A percentile compares a stretch with the other conserved stretches of the same genome.
phyloP scores from a whole-genome alignment of 2,888 invertebrate species.

The Meta bourneti region DNA sequence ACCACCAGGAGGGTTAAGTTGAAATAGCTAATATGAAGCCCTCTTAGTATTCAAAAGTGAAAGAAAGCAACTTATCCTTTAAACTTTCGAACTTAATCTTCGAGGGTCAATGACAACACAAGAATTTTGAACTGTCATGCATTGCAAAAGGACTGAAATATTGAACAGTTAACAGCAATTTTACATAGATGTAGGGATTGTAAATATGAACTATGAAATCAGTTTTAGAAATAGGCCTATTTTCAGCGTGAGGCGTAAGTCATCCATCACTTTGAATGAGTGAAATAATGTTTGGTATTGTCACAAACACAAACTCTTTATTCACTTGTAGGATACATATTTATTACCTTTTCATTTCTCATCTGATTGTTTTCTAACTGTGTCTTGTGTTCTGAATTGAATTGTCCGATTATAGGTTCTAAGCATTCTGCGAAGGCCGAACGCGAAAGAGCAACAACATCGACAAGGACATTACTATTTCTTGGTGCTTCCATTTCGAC shows the following conservation, averaged over 20 bases:
- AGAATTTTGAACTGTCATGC: neutral
- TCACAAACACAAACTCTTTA: neutral
- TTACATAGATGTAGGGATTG: neutral
- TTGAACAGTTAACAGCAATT: neutral
- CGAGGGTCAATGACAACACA: neutral
- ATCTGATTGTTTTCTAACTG: neutral
- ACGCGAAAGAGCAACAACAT: conserved; percentile 27
- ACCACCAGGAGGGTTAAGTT: too few species aligned
- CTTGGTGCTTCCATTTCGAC: conserved; percentile 30
- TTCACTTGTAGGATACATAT: neutral
- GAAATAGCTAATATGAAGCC: too few species aligned
- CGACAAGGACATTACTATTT: conserved; percentile 13
- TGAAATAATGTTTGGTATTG: neutral
- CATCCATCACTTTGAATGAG: neutral
- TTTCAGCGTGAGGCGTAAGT: neutral
- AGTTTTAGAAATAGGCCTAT: neutral
- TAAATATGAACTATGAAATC: neutral
- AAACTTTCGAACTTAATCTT: too few species aligned
- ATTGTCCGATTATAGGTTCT: conserved; percentile 22
- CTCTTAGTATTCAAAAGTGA: too few species aligned
- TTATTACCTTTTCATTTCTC: conserved; percentile 5
- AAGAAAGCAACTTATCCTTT: too few species aligned
- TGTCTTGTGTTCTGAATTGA: neutral
- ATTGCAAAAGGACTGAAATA: neutral
- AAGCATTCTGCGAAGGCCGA: conserved; percentile 7